A percentile compares a stretch with the other conserved stretches of the same genome.
Conservation (phyloP, 1,140 invertebrate species). For the Aleiodes sp. region DNA sequence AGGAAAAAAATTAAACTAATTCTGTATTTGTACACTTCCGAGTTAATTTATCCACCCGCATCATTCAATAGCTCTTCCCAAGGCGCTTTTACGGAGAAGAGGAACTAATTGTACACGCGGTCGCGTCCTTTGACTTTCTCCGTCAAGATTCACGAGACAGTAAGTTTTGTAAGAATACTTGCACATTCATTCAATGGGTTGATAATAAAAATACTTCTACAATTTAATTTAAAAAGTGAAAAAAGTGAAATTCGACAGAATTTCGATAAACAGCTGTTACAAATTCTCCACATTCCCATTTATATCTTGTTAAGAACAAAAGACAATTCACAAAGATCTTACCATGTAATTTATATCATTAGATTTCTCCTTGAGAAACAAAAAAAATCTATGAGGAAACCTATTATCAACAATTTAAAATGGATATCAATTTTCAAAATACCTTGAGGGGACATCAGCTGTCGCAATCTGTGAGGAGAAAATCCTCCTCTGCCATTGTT, state of each 20-base stretch:
- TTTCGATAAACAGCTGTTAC: too few relatives aligned
- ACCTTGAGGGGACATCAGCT: not conserved
- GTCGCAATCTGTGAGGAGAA: too few relatives aligned
- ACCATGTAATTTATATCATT: not conserved
- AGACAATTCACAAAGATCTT: not conserved
- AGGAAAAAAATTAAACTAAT: not conserved
- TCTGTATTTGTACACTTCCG: not conserved
- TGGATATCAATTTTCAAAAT: not conserved
- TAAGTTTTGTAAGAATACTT: not conserved
- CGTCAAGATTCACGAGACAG: not conserved
- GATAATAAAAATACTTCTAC: not conserved
- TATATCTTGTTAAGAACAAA: too few relatives aligned
- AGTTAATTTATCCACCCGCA: not conserved
- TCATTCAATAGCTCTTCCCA: not conserved
- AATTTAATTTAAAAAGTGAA: too few relatives aligned
- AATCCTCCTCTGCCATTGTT: too few relatives aligned
- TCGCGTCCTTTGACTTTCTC: constrained; percentile 9
- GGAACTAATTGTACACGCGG: constrained; percentile 6
- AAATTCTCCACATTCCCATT: too few relatives aligned
- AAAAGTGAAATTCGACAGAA: too few relatives aligned
- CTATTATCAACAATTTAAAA: not conserved
- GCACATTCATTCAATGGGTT: not conserved
- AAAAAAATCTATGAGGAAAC: not conserved
- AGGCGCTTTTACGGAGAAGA: not conserved
- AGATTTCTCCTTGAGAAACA: not conserved